Conservation (phyloP, 2,797 vertebrate genomes). For the Sebastes paucispinis region DNA sequence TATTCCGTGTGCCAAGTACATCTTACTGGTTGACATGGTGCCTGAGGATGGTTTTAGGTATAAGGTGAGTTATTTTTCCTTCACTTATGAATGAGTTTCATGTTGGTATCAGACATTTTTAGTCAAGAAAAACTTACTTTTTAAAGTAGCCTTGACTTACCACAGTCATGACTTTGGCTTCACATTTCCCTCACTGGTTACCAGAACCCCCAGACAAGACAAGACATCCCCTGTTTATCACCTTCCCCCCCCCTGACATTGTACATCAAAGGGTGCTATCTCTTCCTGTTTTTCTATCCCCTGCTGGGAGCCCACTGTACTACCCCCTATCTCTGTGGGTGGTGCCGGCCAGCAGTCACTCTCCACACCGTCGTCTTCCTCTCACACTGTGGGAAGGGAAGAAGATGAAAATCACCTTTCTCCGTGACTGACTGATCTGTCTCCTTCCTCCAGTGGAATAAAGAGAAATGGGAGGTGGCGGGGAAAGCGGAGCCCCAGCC, state of each 20-base stretch:
- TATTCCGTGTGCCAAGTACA: conserved; percentile 90
- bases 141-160: not conserved
- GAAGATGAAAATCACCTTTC: conserved; percentile 25
- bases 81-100: not conserved
- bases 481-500: conserved; percentile 94
- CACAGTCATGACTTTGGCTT: conserved; percentile 19
- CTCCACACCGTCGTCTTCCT: conserved; percentile 25
- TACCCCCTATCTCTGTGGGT: conserved; percentile 73
- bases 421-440: conserved; percentile 24
- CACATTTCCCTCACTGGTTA: conserved; percentile 19
- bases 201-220: conserved; percentile 52
- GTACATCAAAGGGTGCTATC: conserved; percentile 84
- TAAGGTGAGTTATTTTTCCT: conserved; percentile 82
- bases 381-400: conserved; percentile 42
- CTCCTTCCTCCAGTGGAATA: conserved; percentile 87
- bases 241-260: conserved; percentile 40
- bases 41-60: conserved; percentile 91
- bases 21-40: conserved; percentile 92
- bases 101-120: not conserved
- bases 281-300: conserved; percentile 87
- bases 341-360: conserved; percentile 53
- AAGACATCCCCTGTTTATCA: conserved; percentile 58
- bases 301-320: conserved; percentile 77
- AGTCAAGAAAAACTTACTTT: not conserved
- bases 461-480: conserved; percentile 93